These are phyloP conservation scores for Chaetodon trifascialis DNA, from an alignment of 2,113 vertebrate species.

Conservation along the genomic window DNA sequence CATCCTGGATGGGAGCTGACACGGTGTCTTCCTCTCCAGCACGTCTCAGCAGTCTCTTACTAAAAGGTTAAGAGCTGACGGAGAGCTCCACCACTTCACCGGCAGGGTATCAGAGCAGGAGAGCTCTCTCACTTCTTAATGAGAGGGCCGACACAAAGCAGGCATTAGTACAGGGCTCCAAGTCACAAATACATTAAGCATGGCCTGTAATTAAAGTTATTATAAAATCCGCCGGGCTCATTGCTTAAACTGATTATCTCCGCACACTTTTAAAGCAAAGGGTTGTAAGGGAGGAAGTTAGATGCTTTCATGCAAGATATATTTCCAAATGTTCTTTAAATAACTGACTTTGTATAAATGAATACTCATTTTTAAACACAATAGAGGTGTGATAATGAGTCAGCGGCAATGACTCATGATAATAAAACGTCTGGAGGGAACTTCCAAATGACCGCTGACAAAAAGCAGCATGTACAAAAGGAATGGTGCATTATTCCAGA, in stretches of 20 bases:
- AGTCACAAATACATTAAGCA: background rate
- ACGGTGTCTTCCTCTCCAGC: background rate
- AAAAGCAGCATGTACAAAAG: too few species aligned
- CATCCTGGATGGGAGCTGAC: background rate
- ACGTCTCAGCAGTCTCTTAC: background rate
- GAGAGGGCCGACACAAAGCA: background rate
- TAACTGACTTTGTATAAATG: too few species aligned
- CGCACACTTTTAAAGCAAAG: background rate
- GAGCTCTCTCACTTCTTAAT: background rate
- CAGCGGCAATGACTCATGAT: too few species aligned
- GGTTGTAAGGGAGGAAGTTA: too few species aligned
- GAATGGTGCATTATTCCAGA: too few species aligned
- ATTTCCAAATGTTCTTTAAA: too few species aligned
- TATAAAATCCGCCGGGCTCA: background rate
- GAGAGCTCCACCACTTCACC: background rate
- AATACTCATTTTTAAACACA: too few species aligned
- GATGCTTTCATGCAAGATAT: background rate
- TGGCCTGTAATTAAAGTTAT: background rate
- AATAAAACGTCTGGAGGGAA: too few species aligned
- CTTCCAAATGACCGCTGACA: too few species aligned
- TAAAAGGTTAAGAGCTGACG: background rate
- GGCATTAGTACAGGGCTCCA: background rate
- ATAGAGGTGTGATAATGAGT: too few species aligned
- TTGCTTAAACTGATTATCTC: background rate
- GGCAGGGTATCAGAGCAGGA: background rate